Evolutionary conservation across 2,888 invertebrate species (phyloP), one percentile per base, ranked within the genome.

Genomic region (Ctena decussata): DNA sequence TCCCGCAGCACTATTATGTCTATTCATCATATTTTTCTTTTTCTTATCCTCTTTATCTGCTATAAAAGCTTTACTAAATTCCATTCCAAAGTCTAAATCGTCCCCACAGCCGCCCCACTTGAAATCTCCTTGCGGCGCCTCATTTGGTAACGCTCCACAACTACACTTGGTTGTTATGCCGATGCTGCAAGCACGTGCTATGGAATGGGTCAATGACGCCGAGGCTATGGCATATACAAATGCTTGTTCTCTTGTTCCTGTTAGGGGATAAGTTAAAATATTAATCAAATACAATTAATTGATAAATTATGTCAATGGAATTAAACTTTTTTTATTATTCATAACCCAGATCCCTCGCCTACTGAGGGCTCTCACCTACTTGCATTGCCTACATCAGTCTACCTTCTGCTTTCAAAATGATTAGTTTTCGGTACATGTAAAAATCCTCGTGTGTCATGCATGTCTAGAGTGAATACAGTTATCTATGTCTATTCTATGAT

Each of bases 21-120:
- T 96, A 95, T 98, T 98, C 91, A 98, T 97, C 83, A 97, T 96
- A n/a, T 97, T 97, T 80, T 93, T 94, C 87, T 94, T 94, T 77
- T 90, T 92, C 69, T 90, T 89, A 39, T 91, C 90, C 3, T 89
- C 89, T 84, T 93, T 93, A 46, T 90, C 89, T 27, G 91, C 87
- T 11, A 94, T 91, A 86, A 93, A 97, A 97, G 81, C 74, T 75
- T 93, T 89, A 65, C 93, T 91, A 79, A 95, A 94, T 35, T 86
- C 80, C 6, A 94, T 87, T 24, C 95, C 95, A 79, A 93, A 95
- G 60, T 91, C 91, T 1, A 94, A 91, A 96, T 98, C 98, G 94
- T 98, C 98, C 0, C 98, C 97, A 95, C 98, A 98, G 41, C 98
- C 98, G 70, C 98, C 98, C 98, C 98, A 98, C 95, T 98, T 97